Percentiles rank a stretch among this genome's conserved stretches.
Evolutionary conservation across 2,888 invertebrate genomes (phyloP).

Genomic region (Carpatolechia fugitivella): DNA sequence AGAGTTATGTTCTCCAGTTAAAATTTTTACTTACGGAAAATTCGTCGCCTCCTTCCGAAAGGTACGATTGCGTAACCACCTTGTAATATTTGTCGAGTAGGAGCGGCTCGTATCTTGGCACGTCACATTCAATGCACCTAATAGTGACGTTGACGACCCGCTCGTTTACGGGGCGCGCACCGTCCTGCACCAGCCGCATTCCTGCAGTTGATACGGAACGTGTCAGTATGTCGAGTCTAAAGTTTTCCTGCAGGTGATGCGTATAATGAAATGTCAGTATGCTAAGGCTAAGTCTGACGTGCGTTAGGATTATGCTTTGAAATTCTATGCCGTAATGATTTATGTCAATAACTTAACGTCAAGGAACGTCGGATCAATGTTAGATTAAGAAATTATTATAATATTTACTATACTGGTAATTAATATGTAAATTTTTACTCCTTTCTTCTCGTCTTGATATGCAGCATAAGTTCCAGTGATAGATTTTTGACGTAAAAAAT

Average conservation of each 20-base stretch:
- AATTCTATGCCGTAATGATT: no score
- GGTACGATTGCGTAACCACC: conserved; percentile 79
- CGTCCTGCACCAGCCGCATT: conserved; percentile 76
- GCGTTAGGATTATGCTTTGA: neutral
- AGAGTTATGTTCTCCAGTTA: neutral
- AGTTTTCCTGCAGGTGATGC: conserved; percentile 39
- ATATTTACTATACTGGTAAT: no score
- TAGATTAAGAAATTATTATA: no score
- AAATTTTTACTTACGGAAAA: conserved; percentile 69
- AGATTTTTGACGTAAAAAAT: no score
- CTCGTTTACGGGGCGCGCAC: conserved; percentile 74
- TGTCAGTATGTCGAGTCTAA: no score
- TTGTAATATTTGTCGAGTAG: conserved; percentile 79
- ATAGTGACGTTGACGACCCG: conserved; percentile 78
- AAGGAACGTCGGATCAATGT: no score
- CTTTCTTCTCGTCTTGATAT: no score
- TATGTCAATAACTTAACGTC: no score
- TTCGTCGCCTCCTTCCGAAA: conserved; percentile 84
- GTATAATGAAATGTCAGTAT: neutral
- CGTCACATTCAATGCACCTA: conserved; percentile 81
- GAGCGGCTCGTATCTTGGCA: conserved; percentile 82
- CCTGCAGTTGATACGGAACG: conserved; percentile 35
- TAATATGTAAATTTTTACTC: no score
- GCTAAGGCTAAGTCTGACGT: no score
- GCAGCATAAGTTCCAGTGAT: no score